phyloP scores from a whole-genome alignment of 2,888 invertebrate species.

The Eupithecia abbreviata region DNA sequence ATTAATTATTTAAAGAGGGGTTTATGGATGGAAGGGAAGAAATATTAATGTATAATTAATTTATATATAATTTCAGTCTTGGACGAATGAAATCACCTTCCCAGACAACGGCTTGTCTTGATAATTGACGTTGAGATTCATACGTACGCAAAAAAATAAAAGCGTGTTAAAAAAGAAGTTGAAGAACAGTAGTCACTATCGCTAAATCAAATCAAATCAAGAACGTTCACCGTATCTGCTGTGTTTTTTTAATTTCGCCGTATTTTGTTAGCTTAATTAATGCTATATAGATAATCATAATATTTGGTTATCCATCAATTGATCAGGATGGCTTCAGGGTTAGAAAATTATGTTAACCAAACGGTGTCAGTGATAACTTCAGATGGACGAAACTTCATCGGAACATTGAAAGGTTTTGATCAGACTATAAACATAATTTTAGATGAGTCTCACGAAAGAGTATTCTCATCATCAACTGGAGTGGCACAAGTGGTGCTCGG shows the following conservation, averaged over 20 bases:
- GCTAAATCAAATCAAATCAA: too few relatives aligned
- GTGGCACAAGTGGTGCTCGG: slow-evolving; percentile 95
- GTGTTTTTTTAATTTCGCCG: background rate
- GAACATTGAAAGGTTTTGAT: slow-evolving; percentile 98
- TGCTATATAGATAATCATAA: background rate
- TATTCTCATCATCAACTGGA: slow-evolving; percentile 96
- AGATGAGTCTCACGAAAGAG: slow-evolving; percentile 98
- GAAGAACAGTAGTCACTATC: too few relatives aligned
- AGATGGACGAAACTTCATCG: slow-evolving; percentile 98
- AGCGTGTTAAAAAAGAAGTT: too few relatives aligned
- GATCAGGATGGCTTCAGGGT: slow-evolving; percentile 89
- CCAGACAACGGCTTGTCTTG: too few relatives aligned
- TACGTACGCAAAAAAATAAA: too few relatives aligned
- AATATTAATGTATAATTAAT: too few relatives aligned
- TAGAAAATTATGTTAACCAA: slow-evolving; percentile 94
- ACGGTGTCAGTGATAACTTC: slow-evolving; percentile 97
- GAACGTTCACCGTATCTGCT: too few relatives aligned
- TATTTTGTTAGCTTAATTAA: background rate
- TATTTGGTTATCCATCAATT: background rate
- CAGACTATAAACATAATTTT: slow-evolving; percentile 99
- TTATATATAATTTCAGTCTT: too few relatives aligned
- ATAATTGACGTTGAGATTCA: too few relatives aligned
- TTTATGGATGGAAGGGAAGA: too few relatives aligned
- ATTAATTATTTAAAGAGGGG: too few relatives aligned
- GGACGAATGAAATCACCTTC: too few relatives aligned